Conservation (phyloP, 23 tunicate genomes). For the Styela clava region DNA sequence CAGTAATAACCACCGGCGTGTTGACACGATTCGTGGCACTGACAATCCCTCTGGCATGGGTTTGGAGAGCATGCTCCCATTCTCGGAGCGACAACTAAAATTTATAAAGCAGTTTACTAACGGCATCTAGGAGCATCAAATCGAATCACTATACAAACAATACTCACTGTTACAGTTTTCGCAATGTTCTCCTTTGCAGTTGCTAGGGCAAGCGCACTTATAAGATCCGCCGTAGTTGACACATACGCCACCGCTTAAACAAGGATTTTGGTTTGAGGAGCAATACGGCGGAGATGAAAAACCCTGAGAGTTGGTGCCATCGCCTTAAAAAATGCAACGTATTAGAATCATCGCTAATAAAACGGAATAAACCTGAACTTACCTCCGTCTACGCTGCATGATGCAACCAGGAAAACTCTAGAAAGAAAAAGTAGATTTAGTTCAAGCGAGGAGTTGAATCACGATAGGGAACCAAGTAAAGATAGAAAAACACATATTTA, state of each 20-base stretch:
- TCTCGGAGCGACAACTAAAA: background rate
- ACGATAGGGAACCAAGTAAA: background rate
- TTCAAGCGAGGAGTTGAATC: background rate
- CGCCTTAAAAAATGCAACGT: no score
- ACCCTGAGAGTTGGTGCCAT: no score
- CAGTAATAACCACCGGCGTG: conserved; percentile 60
- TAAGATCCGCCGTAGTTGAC: background rate
- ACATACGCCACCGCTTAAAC: background rate
- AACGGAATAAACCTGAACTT: background rate
- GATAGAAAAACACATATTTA: no score
- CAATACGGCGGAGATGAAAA: background rate
- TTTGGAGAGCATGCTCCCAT: conserved; percentile 18
- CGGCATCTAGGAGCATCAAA: no score
- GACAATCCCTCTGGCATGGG: conserved; percentile 35
- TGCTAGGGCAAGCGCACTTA: background rate
- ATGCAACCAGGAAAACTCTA: background rate
- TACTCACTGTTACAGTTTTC: background rate
- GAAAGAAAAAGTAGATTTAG: background rate
- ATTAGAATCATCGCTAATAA: background rate
- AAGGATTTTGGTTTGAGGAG: background rate
- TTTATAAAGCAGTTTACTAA: no score
- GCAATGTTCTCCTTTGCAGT: conserved; percentile 4
- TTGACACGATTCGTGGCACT: conserved; percentile 46
- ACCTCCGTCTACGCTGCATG: background rate
- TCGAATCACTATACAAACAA: background rate